phyloP scores from a whole-genome alignment of 2,888 invertebrate genomes.

The Stegana nigrithorax region DNA sequence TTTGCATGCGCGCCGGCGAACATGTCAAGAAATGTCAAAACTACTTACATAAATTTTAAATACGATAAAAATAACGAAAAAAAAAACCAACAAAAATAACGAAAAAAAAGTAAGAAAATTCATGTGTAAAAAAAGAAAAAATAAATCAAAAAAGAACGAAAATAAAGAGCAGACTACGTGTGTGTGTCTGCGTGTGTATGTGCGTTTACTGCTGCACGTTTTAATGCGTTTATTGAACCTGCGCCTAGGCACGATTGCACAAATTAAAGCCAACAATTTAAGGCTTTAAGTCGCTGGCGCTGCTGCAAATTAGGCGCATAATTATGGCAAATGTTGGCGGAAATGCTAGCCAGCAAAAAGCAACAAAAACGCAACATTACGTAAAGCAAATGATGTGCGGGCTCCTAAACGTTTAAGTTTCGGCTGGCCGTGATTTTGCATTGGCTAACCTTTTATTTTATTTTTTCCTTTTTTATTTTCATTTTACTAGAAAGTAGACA shows the following conservation, averaged over 20 bases:
- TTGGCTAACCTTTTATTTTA: neutral
- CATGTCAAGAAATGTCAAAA: conserved; percentile 21
- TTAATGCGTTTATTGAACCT: conserved; percentile 8
- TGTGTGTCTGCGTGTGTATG: too few relatives aligned
- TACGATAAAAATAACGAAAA: neutral
- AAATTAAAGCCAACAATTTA: too few relatives aligned
- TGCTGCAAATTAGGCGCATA: too few relatives aligned
- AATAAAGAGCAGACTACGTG: too few relatives aligned
- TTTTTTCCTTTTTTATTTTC: neutral
- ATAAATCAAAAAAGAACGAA: neutral
- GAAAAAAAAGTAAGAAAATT: too few relatives aligned
- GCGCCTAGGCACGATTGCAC: too few relatives aligned
- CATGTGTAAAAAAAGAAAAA: neutral
- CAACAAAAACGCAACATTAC: neutral
- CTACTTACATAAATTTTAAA: conserved; percentile 11
- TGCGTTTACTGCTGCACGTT: neutral
- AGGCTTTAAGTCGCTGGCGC: too few relatives aligned
- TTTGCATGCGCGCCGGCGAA: conserved; percentile 1
- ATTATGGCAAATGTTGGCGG: conserved; percentile 21
- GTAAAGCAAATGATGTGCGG: neutral
- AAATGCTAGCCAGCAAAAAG: conserved; percentile 1
- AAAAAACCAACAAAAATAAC: neutral
- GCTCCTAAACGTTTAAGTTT: neutral
- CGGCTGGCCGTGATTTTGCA: neutral
- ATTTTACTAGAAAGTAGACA: too few relatives aligned